A percentile compares a stretch with the other conserved stretches of the same genome.
Evolutionary conservation across 2,113 vertebrate genomes (phyloP).

Genomic region (Lutjanus erythropterus): DNA sequence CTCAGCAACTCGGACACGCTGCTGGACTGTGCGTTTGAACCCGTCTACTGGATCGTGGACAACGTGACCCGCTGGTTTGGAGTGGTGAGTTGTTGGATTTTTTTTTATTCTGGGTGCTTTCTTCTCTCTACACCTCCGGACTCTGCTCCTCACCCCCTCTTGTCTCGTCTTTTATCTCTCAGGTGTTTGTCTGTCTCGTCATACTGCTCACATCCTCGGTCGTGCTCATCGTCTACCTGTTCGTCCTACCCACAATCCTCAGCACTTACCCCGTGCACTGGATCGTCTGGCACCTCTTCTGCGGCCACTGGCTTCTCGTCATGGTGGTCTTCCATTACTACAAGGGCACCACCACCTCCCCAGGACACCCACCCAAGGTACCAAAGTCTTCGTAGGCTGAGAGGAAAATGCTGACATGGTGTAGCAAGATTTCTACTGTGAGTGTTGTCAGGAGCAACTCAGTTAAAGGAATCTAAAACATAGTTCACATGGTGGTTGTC

Average conservation of each 20-base stretch:
- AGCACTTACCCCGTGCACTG: constrained; percentile 88
- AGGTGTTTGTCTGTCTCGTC: constrained; percentile 96
- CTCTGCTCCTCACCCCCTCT: not conserved
- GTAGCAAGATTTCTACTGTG: not conserved
- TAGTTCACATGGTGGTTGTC: not conserved
- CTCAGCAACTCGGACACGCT: constrained; percentile 90
- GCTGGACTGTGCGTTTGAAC: constrained; percentile 94
- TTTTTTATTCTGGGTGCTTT: not conserved
- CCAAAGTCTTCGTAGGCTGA: not conserved
- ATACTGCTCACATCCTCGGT: constrained; percentile 91
- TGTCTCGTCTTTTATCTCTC: not conserved
- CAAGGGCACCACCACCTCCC: constrained; percentile 93
- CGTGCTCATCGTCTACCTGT: constrained; percentile 92
- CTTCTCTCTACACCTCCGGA: accelerated
- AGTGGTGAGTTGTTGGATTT: constrained; percentile 87
- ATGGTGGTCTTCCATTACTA: constrained; percentile 98
- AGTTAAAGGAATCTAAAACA: not conserved
- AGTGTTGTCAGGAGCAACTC: not conserved
- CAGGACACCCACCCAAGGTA: constrained; percentile 93
- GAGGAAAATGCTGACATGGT: not conserved
- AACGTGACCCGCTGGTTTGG: constrained; percentile 97
- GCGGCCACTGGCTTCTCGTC: constrained; percentile 96
- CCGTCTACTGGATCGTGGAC: constrained; percentile 97
- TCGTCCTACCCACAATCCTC: constrained; percentile 92
- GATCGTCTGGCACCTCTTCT: constrained; percentile 92